Conservation (phyloP, 2,797 vertebrate species). For the Salmo trutta region DNA sequence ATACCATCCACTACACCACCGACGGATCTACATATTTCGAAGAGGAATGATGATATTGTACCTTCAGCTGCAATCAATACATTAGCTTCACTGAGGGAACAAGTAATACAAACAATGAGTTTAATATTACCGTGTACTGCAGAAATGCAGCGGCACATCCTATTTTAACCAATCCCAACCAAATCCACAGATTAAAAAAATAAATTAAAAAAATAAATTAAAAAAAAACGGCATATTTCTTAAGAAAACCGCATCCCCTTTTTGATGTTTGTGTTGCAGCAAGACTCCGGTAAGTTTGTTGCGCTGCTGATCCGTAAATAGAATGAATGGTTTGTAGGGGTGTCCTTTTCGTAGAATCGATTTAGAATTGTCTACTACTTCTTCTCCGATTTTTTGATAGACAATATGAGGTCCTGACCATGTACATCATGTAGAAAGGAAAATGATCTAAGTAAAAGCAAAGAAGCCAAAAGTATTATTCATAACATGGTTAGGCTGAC, state of each 20-base stretch:
- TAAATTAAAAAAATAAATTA: background rate
- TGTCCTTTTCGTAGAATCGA: constrained; percentile 50
- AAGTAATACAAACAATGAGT: constrained; percentile 3
- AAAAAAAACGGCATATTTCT: background rate
- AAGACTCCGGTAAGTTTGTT: constrained; percentile 35
- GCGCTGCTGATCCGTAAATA: constrained; percentile 61
- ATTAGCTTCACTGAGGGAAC: background rate
- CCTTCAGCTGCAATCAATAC: constrained; percentile 22
- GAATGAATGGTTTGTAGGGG: constrained; percentile 62
- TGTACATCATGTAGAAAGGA: background rate
- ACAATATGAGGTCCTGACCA: no score
- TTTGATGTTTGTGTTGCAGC: constrained; percentile 53
- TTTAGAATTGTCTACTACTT: constrained; percentile 56
- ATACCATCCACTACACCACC: no score
- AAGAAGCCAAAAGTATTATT: background rate
- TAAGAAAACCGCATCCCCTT: constrained; percentile 69
- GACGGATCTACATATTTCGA: no score
- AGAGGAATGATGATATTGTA: constrained; percentile 37
- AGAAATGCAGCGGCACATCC: background rate
- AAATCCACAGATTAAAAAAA: background rate
- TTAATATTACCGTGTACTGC: background rate
- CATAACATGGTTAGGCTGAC: no score
- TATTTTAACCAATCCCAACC: background rate
- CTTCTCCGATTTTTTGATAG: background rate
- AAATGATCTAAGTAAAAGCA: background rate